Percentiles rank a stretch among this genome's conserved stretches.
These are phyloP conservation scores for Pterophyllum scalare DNA, from an alignment of 2,113 vertebrate genomes.

Conservation along the genomic window DNA sequence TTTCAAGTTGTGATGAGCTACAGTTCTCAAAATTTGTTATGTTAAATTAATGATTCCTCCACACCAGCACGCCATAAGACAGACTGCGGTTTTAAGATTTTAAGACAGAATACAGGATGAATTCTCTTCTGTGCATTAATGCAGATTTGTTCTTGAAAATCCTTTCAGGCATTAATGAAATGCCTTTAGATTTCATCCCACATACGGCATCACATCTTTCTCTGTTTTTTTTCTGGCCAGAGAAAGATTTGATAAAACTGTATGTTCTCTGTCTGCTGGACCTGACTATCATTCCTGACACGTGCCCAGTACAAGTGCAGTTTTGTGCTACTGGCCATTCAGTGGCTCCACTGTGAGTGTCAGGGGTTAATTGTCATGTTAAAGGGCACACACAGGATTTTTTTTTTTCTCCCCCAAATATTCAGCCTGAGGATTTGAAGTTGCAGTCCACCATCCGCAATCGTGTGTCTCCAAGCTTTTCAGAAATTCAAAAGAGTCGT, in stretches of 20 bases:
- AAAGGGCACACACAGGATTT: slow-evolving; percentile 30
- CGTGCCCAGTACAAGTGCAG: background rate
- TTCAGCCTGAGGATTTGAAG: background rate
- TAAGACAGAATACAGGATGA: slow-evolving; percentile 32
- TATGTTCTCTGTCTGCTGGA: background rate
- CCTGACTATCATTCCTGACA: background rate
- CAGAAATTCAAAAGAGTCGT: background rate
- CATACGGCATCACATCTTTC: background rate
- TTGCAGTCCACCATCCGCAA: background rate
- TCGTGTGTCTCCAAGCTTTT: background rate
- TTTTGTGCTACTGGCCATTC: background rate
- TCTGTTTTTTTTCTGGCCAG: background rate
- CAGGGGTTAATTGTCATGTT: slow-evolving; percentile 33
- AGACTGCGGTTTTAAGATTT: slow-evolving; percentile 7
- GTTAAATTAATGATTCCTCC: slow-evolving; percentile 34
- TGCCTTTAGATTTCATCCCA: background rate
- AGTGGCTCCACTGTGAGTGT: background rate
- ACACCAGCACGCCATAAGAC: background rate
- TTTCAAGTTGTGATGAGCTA: background rate
- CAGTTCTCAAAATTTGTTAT: slow-evolving; percentile 5
- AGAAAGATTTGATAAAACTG: background rate
- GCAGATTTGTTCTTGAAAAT: background rate
- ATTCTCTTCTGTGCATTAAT: slow-evolving; percentile 14
- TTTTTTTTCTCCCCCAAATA: background rate
- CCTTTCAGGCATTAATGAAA: slow-evolving; percentile 15